These are phyloP conservation scores for Sebastes trivittatus DNA, from an alignment of 2,797 vertebrate species.

Conservation along the genomic window DNA sequence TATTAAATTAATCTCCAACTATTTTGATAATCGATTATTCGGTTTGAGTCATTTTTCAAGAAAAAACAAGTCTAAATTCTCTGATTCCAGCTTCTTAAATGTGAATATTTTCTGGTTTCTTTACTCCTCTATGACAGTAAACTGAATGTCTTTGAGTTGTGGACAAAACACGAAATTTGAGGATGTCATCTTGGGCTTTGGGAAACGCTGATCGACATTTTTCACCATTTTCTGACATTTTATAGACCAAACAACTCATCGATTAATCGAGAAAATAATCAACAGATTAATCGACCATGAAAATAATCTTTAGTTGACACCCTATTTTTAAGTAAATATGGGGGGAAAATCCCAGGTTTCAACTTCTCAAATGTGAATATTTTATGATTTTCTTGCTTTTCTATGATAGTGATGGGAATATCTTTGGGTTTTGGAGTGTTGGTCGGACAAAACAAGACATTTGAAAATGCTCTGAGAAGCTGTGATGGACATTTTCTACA, in stretches of 20 bases:
- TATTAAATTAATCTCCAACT: too few species aligned
- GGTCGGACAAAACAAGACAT: neutral
- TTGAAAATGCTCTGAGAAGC: neutral
- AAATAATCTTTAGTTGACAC: too few species aligned
- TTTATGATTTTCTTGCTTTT: neutral
- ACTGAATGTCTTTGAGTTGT: neutral
- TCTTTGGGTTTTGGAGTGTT: neutral
- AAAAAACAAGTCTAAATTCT: too few species aligned
- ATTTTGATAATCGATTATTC: rapidly evolving
- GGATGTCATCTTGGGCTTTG: neutral
- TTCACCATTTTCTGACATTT: too few species aligned
- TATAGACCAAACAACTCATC: neutral
- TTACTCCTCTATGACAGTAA: neutral
- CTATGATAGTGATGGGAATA: neutral
- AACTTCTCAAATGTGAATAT: neutral
- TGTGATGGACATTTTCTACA: too few species aligned
- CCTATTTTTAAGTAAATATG: neutral
- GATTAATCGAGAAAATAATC: neutral
- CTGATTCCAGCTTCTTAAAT: too few species aligned
- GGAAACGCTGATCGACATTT: neutral
- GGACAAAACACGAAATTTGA: neutral
- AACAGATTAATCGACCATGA: neutral
- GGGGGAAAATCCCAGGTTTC: neutral
- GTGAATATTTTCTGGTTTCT: neutral
- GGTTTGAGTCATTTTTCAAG: too few species aligned